These are phyloP conservation scores for Thecocarcelia acutangulata DNA, from an alignment of 2,888 invertebrate species.

Conservation along the genomic window DNA sequence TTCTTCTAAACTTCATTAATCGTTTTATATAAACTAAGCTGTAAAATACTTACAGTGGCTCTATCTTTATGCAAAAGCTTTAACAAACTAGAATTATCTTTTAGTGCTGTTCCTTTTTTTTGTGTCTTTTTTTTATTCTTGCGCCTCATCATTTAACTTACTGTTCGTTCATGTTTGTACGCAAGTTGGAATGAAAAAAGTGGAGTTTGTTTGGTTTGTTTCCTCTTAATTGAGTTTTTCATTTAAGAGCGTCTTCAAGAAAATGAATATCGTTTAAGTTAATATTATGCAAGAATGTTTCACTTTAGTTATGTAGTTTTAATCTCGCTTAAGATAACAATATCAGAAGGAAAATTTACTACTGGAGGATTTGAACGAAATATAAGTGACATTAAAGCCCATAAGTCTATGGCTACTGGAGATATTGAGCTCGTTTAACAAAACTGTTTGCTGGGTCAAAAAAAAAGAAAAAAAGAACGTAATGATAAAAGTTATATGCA, in stretches of 20 bases:
- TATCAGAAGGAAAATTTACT: conserved; percentile 54
- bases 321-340: conserved; percentile 54
- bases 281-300: conserved; percentile 67
- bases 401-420: conserved; percentile 42
- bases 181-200: conserved; percentile 23
- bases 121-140: background rate
- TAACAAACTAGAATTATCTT: conserved; percentile 51
- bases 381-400: conserved; percentile 50
- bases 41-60: conserved; percentile 10
- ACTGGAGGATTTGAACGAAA: conserved; percentile 37
- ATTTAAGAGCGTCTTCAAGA: conserved; percentile 35
- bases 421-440: background rate
- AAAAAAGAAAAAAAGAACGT: too few relatives aligned
- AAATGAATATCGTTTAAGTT: conserved; percentile 61
- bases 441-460: too few relatives aligned
- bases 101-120: conserved; percentile 10
- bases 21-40: conserved; percentile 5
- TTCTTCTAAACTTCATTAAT: background rate
- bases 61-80: conserved; percentile 46
- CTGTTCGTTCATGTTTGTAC: conserved; percentile 5
- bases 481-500: background rate
- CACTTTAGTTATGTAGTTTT: conserved; percentile 61
- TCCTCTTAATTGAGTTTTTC: conserved; percentile 61
- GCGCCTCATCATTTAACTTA: conserved; percentile 14
- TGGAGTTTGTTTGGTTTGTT: conserved; percentile 35